Base-by-base conservation (phyloP, 2,113 vertebrate species). In the Anas platyrhynchos region DNA sequence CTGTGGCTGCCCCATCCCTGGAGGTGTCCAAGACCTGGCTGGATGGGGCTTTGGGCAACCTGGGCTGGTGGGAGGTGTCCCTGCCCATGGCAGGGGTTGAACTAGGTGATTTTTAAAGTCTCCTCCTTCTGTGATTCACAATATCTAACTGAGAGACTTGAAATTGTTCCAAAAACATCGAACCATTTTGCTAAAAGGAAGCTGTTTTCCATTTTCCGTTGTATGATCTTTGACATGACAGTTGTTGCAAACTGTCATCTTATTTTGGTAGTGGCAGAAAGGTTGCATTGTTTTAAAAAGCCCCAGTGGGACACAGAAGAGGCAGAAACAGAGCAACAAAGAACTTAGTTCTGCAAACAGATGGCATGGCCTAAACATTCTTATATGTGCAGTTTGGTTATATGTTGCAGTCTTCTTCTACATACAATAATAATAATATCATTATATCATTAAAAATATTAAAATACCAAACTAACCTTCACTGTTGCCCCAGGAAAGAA, bases 401-500 rank as follows among this genome's bases (percentile, higher is more conserved):
- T 41, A 38, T 69, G 12, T 8, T 61, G 69, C n/a, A 67, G 14
- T 46, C 5, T 2, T 44, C 31, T 73, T 79, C 65, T 74, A 41
- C 13, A 44, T 61, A 78, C 27, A 77, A 55, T 22, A 90, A 6
- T 78, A 34, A 75, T 71, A 79, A 44, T 48, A 88, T 91, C 38
- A 83, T 85, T 58, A 91, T 79, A 58, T 22, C 74, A 34, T 46
- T 59, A n/a, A 32, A 56, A 31, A 46, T 46, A 46, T 46, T 46
- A 46, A 46, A 46, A 46, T 46, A 46, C 17, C 55, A 94, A 84
- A 96, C 98, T 88, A 94, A 99, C 99, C 99, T 99, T 99, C 72
- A 99, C 97, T 11, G 98, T 99, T 78, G 99, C 99, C 91, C 99
- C 99, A 46, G 99, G 99, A 94, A 99, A 99, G 97, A 99, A 99